phyloP scores from a whole-genome alignment of 1,140 invertebrate genomes.

The Pseudomyrmex gracilis region DNA sequence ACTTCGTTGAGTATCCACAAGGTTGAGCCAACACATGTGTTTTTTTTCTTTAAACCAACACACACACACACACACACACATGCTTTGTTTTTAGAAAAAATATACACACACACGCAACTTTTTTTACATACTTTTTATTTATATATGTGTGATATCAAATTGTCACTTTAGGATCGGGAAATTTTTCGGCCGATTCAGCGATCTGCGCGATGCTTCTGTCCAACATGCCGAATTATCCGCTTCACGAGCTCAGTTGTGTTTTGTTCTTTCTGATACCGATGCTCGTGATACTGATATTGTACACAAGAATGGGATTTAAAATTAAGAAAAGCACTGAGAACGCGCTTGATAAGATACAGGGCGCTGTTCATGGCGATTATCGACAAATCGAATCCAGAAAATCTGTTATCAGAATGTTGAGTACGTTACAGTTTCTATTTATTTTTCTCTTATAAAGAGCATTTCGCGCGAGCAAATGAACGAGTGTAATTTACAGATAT shows the following conservation, averaged over 20 bases:
- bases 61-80: too few relatives aligned
- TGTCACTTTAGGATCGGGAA: slow-evolving; percentile 67
- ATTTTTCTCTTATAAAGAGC: background rate
- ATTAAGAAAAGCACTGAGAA: slow-evolving; percentile 87
- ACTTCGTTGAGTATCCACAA: slow-evolving; percentile 89
- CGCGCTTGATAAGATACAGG: slow-evolving; percentile 84
- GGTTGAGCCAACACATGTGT: slow-evolving; percentile 80
- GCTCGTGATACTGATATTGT: slow-evolving; percentile 90
- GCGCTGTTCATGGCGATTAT: slow-evolving; percentile 88
- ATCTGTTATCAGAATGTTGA: slow-evolving; percentile 91
- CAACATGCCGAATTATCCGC: slow-evolving; percentile 87
- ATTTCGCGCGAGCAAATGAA: background rate
- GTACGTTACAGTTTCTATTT: slow-evolving; percentile 38
- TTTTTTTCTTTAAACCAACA: slow-evolving; percentile 11
- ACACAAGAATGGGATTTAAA: slow-evolving; percentile 90
- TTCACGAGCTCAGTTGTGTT: slow-evolving; percentile 92
- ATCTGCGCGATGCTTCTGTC: slow-evolving; percentile 90
- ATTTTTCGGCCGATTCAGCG: slow-evolving; percentile 87
- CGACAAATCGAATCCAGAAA: slow-evolving; percentile 89
- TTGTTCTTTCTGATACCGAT: slow-evolving; percentile 94
- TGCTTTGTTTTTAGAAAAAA: too few relatives aligned
- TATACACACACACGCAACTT: too few relatives aligned
- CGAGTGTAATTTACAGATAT: background rate
- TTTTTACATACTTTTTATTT: too few relatives aligned
- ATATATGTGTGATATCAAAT: background rate